Base-by-base conservation (phyloP, 2,113 vertebrate species). In the Coturnix japonica region DNA sequence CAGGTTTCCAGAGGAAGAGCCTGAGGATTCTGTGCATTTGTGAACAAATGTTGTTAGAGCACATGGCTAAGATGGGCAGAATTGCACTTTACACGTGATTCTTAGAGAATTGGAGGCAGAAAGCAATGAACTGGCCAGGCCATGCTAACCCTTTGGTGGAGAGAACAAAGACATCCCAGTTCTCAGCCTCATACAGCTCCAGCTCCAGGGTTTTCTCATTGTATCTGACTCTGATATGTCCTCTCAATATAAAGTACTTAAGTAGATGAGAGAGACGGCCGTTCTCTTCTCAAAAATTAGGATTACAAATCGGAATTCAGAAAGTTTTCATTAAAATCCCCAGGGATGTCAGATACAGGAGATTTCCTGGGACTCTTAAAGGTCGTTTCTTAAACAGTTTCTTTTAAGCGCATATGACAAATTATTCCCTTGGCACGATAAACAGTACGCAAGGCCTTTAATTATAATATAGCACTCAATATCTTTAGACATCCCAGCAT, bases 391-490 rank as follows among this genome's bases (percentile, higher is more conserved):
- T 96, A 96, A 95, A 94, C 93, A 95, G 89, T 94, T 97, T 96
- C 81, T 96, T 90, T 94, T 96, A 67, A 96, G 95, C 66, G 88
- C 90, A 53, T 96, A 96, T 98, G 97, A 98, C 96, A 98, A 97
- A 98, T 98, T 95, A 97, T 97, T 97, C 44, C 65, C 94, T 92
- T 97, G 96, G 97, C 96, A 97, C 93, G 41, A 81, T 91, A 97
- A 97, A 95, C 95, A 96, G 97, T 94, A 95, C 61, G 73, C 93
- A 94, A 94, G 93, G 93, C 96, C 96, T 97, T 98, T 97, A 98
- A 98, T 98, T 98, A 98, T 97, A 97, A 97, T 97, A 97, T 93
- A 97, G 97, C 95, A 91, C 95, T 97, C 93, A 80, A 95, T 97
- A 97, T 97, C 96, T 96, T 96, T 18, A 97, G 97, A 95, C 96